Percentiles rank a stretch among this genome's conserved stretches.
Conservation (phyloP, 92 coral and sea anemone species). For the Ricordea florida region DNA sequence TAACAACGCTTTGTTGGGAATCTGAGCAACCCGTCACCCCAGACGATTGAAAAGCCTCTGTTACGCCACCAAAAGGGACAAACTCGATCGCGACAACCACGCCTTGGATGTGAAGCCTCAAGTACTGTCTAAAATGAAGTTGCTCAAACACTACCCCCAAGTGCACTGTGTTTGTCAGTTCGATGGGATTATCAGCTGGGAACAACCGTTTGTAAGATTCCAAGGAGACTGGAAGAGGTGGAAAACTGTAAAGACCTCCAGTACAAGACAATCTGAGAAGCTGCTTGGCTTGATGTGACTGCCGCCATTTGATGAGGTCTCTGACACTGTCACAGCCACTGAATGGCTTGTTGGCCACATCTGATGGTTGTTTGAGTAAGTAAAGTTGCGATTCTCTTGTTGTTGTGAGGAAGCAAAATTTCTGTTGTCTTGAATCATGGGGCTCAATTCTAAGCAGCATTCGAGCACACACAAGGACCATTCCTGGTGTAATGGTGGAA, state of each 20-base stretch:
- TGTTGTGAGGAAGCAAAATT: constrained; percentile 33
- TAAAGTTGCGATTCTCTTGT: constrained; percentile 52
- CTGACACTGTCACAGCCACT: neutral
- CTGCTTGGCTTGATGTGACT: constrained; percentile 44
- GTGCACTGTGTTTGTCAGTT: constrained; percentile 38
- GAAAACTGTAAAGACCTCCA: constrained; percentile 50
- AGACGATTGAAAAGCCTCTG: neutral
- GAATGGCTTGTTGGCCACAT: constrained; percentile 40
- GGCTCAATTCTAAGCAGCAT: constrained; percentile 47
- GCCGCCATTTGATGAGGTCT: constrained; percentile 37
- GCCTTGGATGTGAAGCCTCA: constrained; percentile 49
- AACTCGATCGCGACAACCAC: constrained; percentile 63
- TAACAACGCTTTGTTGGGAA: too few relatives aligned
- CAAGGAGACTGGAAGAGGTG: constrained; percentile 41
- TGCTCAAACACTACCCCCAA: constrained; percentile 38
- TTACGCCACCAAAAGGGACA: constrained; percentile 7
- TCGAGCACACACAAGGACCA: constrained; percentile 49
- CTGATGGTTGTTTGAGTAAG: constrained; percentile 22
- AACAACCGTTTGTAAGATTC: constrained; percentile 23
- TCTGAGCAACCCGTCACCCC: neutral
- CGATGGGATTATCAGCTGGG: constrained; percentile 12
- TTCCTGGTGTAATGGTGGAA: constrained; percentile 48
- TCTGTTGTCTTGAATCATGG: constrained; percentile 10
- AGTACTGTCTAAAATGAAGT: constrained; percentile 33
- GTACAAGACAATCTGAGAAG: constrained; percentile 30